Evolutionary conservation across 2,113 vertebrate genomes (phyloP).

Genomic region (Percina caprodes): DNA sequence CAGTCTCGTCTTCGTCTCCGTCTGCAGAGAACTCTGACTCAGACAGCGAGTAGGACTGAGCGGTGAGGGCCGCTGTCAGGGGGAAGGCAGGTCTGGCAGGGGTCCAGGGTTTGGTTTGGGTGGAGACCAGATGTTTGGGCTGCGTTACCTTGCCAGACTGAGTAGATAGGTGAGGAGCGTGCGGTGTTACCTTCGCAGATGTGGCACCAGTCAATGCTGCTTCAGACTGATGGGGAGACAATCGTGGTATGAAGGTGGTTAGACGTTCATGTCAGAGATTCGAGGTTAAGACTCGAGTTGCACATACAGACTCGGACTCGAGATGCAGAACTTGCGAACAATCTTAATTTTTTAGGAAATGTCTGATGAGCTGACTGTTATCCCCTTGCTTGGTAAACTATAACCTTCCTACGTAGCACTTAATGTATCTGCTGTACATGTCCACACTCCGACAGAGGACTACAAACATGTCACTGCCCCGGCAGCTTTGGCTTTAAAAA

Average conservation of each 20-base stretch:
- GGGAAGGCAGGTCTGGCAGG: slow-evolving; percentile 56
- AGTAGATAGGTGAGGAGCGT: slow-evolving; percentile 1
- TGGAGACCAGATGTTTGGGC: slow-evolving; percentile 33
- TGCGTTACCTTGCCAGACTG: background rate
- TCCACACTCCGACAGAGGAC: too few species aligned
- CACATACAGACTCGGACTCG: too few species aligned
- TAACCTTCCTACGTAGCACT: too few species aligned
- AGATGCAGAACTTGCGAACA: too few species aligned
- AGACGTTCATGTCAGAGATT: background rate
- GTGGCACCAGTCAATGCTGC: background rate
- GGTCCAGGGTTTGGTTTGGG: slow-evolving; percentile 46
- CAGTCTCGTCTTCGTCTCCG: background rate
- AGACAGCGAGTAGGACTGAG: slow-evolving; percentile 26
- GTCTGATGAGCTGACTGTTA: too few species aligned
- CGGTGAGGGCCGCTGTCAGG: slow-evolving; percentile 49
- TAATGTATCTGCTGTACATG: too few species aligned
- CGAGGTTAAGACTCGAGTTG: too few species aligned
- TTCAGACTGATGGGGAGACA: slow-evolving; percentile 15
- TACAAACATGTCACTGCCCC: too few species aligned
- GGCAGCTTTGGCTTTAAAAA: too few species aligned
- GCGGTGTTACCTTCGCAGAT: background rate
- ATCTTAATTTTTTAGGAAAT: too few species aligned
- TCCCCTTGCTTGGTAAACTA: too few species aligned
- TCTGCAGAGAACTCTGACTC: slow-evolving; percentile 59
- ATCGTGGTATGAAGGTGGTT: background rate